Evolutionary conservation across 1,140 invertebrate genomes (phyloP).

Genomic region (Philopotamus ludificatus): DNA sequence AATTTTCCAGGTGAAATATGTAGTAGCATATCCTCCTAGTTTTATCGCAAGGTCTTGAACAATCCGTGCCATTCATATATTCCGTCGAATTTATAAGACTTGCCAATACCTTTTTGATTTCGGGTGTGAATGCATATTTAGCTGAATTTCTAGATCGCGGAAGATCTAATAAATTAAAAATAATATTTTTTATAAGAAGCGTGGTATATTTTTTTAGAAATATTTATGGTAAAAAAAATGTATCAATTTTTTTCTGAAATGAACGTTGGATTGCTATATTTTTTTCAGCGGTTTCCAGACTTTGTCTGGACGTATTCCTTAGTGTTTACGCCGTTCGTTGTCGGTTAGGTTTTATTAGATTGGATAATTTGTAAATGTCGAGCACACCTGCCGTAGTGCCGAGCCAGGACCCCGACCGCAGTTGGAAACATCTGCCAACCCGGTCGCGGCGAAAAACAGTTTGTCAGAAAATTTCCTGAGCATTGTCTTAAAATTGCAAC

Average conservation of each 20-base stretch:
- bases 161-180: neutral
- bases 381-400: constrained; percentile 11
- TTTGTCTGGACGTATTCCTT: neutral
- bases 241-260: neutral
- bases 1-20: constrained; percentile 54
- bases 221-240: neutral
- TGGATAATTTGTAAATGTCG: constrained; percentile 27
- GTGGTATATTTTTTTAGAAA: too few relatives aligned
- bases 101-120: neutral
- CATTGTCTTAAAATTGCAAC: constrained; percentile 5
- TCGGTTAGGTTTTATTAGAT: constrained; percentile 13
- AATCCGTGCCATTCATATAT: constrained; percentile 8
- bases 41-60: constrained; percentile 35
- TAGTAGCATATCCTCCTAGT: constrained; percentile 50
- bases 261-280: neutral
- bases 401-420: constrained; percentile 5
- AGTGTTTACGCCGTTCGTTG: neutral
- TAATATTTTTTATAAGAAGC: too few relatives aligned
- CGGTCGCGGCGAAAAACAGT: neutral
- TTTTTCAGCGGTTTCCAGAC: neutral
- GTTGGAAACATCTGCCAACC: constrained; percentile 15
- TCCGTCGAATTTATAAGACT: neutral
- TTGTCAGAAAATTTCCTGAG: constrained; percentile 3
- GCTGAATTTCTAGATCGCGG: neutral
- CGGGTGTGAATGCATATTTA: too few relatives aligned